Evolutionary conservation across 2,888 invertebrate genomes (phyloP).

Genomic region (Polietes domitor): DNA sequence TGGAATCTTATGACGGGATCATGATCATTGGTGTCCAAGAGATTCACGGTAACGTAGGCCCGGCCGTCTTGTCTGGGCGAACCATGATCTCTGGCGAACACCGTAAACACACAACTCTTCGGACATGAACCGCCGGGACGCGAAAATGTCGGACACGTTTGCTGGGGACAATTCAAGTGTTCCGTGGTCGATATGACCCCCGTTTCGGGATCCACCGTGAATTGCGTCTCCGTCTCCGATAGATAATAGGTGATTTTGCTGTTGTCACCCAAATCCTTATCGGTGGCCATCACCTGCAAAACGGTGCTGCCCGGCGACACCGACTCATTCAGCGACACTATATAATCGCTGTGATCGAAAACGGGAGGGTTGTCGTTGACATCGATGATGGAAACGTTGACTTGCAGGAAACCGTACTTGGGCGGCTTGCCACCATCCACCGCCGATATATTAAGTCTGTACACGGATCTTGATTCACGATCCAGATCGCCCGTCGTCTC

Average conservation of each 20-base stretch:
- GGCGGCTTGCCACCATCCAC: conserved; percentile 92
- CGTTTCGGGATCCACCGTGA: conserved; percentile 94
- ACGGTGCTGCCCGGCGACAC: conserved; percentile 94
- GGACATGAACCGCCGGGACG: conserved; percentile 85
- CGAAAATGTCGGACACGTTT: conserved; percentile 85
- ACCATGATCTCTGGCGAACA: conserved; percentile 96
- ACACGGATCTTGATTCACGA: conserved; percentile 92
- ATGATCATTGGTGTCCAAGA: conserved; percentile 96
- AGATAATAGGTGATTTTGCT: conserved; percentile 95
- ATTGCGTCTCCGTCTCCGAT: conserved; percentile 92
- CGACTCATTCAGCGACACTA: conserved; percentile 95
- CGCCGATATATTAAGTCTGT: conserved; percentile 93
- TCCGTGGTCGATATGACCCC: conserved; percentile 94
- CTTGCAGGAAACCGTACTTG: conserved; percentile 91
- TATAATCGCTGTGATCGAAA: conserved; percentile 97
- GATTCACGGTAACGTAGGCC: conserved; percentile 95
- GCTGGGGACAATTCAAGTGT: conserved; percentile 90
- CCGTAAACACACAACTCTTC: conserved; percentile 96
- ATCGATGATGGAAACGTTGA: conserved; percentile 94
- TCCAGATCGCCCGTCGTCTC: conserved; percentile 96
- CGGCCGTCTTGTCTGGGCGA: conserved; percentile 94
- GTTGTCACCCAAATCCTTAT: conserved; percentile 96
- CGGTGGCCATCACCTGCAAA: conserved; percentile 95
- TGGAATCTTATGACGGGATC: conserved; percentile 94
- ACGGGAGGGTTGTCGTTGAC: conserved; percentile 97